phyloP scores from a whole-genome alignment of 2,888 invertebrate genomes.

The Trypoxylon attenuatum region DNA sequence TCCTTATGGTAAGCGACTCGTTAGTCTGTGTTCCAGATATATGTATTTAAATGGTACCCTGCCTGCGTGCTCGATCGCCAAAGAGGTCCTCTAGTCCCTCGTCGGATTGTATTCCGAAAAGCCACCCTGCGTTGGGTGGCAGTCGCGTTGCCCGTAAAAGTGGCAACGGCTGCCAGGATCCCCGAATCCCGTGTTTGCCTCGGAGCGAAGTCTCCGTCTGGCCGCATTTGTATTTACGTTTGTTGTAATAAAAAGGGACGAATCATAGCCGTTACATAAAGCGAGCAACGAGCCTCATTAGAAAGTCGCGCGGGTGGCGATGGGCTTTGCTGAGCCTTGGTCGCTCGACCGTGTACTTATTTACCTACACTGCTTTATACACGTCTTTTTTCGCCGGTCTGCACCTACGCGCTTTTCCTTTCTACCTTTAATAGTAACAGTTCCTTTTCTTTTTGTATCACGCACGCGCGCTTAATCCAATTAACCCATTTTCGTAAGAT shows the following conservation, averaged over 20 bases:
- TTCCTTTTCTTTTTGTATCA: not conserved
- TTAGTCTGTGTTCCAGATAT: no score
- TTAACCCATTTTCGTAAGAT: no score
- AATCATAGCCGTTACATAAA: slow-evolving; percentile 70
- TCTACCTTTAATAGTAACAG: no score
- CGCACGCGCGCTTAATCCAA: no score
- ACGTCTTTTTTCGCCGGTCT: not conserved
- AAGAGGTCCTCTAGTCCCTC: slow-evolving; percentile 73
- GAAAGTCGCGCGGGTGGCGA: slow-evolving; percentile 57
- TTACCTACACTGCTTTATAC: slow-evolving; percentile 24
- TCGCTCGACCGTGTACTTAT: slow-evolving; percentile 34
- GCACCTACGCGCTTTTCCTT: slow-evolving; percentile 29
- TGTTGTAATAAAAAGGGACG: slow-evolving; percentile 69
- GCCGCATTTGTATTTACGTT: slow-evolving; percentile 65
- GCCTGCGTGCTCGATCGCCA: slow-evolving; percentile 65
- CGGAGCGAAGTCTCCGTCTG: not conserved
- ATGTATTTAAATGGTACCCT: slow-evolving; percentile 36
- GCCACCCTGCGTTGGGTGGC: slow-evolving; percentile 14
- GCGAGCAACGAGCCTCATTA: slow-evolving; percentile 69
- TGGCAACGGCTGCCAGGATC: not conserved
- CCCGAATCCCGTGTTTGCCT: not conserved
- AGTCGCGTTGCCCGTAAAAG: no score
- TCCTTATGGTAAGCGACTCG: no score
- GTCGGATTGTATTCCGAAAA: slow-evolving; percentile 56
- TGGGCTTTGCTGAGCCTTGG: slow-evolving; percentile 58